Evolutionary conservation across 2,797 vertebrate species (phyloP), one percentile per base, ranked within the genome.

Genomic region (Acomys russatus): DNA sequence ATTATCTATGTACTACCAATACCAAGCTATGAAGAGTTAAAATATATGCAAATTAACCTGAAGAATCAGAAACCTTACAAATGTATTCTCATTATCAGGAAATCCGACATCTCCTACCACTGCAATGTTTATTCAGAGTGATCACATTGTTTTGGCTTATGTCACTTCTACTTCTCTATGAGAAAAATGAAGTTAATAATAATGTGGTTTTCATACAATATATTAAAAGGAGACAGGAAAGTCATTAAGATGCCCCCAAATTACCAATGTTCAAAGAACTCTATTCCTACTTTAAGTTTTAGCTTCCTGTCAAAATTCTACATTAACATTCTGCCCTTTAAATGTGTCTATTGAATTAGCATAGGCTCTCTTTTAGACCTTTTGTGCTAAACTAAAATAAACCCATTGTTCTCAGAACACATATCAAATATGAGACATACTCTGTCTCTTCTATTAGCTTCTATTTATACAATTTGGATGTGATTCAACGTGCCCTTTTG

Each of bases 381-480:
- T 95, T 86, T 85, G 6, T 79, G 44, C 61, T 96, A 82, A 90
- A 88, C 94, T 96, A 83, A 92, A 96, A 93, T 94, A 66, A 89
- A 70, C 87, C 68, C 35, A 80, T 91, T 90, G 25, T 90, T 94
- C 89, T 93, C 88, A 78, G 73, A 93, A 70, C 51, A 92, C 20
- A 33, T n/a, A 89, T 88, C 51, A 95, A 79, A 89, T 70, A 68
- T 68, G 61, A 96, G 61, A 84, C 91, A 85, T 78, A 20, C 18
- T 90, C 78, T 79, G 94, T 66, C 93, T 94, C 51, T 96, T 87
- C 74, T 77, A 91, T 84, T 94, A 96, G 94, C 63, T 82, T 96
- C 92, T 97, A 92, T 97, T 98, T 98, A 97, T 96, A 96, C 90
- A 78, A 76, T 96, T 51, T 97, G 92, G 71, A 94, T 95, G 70